Percentiles rank a stretch among this genome's conserved stretches.
Conservation (phyloP, 2,113 vertebrate species). For the Eidolon helvum region DNA sequence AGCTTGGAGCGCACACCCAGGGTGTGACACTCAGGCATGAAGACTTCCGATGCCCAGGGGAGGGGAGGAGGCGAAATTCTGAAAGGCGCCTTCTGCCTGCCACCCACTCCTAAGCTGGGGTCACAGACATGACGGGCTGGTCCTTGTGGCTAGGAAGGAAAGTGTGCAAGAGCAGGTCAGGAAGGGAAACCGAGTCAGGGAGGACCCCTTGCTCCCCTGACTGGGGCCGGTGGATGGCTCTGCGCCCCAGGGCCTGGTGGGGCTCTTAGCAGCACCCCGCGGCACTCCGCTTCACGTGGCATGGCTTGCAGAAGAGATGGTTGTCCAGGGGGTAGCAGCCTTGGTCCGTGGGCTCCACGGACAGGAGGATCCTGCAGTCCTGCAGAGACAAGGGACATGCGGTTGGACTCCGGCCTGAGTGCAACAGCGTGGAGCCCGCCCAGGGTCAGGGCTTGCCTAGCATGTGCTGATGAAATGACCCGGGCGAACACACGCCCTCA, state of each 20-base stretch:
- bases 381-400: slow-evolving; percentile 57
- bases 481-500: rapidly evolving
- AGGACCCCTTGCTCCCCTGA: too few species aligned
- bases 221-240: rapidly evolving
- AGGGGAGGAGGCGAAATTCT: background rate
- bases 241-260: rapidly evolving
- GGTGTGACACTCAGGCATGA: rapidly evolving
- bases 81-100: background rate
- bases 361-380: slow-evolving; percentile 88
- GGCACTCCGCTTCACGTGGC: slow-evolving; percentile 80
- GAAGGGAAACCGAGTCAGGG: background rate
- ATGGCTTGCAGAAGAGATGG: slow-evolving; percentile 91
- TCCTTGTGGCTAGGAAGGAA: background rate
- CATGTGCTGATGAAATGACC: background rate
- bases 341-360: slow-evolving; percentile 88
- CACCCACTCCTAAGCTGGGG: background rate
- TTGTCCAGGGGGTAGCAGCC: slow-evolving; percentile 92
- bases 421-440: rapidly evolving
- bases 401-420: background rate
- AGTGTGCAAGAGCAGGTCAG: background rate
- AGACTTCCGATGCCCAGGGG: background rate
- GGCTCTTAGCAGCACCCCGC: slow-evolving; percentile 67
- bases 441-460: rapidly evolving
- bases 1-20: background rate
- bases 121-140: background rate